Conservation (phyloP, 2,888 invertebrate genomes). For the Hypomecis punctinalis region DNA sequence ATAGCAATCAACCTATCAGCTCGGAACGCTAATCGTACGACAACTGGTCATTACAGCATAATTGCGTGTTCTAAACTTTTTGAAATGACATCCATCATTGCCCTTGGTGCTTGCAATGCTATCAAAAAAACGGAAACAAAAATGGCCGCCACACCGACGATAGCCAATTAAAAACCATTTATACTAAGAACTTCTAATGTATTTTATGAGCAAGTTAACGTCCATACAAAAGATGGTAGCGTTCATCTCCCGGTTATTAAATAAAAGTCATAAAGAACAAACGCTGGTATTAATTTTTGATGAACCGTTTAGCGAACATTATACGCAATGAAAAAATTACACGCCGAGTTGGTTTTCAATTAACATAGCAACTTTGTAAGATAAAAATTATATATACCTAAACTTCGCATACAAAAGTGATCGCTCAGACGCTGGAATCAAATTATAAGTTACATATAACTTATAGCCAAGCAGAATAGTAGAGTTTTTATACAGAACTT, state of each 20-base stretch:
- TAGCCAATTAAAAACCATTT: conserved; percentile 32
- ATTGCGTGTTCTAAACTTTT: conserved; percentile 67
- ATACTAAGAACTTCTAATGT: conserved; percentile 26
- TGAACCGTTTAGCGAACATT: conserved; percentile 27
- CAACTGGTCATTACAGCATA: conserved; percentile 64
- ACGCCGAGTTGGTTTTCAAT: conserved; percentile 34
- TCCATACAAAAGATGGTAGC: conserved; percentile 19
- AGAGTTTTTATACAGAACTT: conserved; percentile 9
- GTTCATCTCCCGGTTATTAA: conserved; percentile 24
- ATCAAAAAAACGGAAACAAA: conserved; percentile 37
- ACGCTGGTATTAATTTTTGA: conserved; percentile 19
- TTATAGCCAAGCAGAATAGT: conserved; percentile 3
- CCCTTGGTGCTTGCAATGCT: conserved; percentile 48
- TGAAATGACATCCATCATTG: conserved; percentile 68
- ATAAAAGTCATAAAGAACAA: conserved; percentile 21
- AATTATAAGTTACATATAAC: conserved; percentile 24
- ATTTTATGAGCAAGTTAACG: conserved; percentile 24
- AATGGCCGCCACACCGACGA: conserved; percentile 28
- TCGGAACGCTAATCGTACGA: conserved; percentile 64
- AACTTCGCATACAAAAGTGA: conserved; percentile 7
- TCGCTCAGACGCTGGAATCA: conserved; percentile 22
- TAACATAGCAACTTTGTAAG: conserved; percentile 34
- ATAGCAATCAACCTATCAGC: conserved; percentile 75
- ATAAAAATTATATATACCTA: conserved; percentile 33
- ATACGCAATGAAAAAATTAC: conserved; percentile 29